Base-by-base conservation (phyloP, 2,797 vertebrate genomes). In the Psittacula echo region DNA sequence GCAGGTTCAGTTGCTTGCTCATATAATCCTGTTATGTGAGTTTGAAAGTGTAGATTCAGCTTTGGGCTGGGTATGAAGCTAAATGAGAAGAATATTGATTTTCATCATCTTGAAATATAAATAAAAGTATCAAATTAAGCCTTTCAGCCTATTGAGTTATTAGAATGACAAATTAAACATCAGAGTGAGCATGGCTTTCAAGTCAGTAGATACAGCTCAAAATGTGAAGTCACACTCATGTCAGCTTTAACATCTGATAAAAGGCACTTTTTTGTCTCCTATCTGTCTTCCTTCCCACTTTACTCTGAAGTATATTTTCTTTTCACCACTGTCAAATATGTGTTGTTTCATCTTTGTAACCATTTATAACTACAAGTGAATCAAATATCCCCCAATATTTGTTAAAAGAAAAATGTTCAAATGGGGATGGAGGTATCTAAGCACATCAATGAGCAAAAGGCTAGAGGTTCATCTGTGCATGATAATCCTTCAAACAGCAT, bases 41-140 rank as follows among this genome's bases (percentile, higher is more conserved):
- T 50, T 74, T 81, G 42, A 51, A 89, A 71, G 39, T 3, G 9
- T 16, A 27, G 42, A 14, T 83, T 91, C 41, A n/a, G 77, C 74
- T 76, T 24, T 41, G 88, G 34, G 50, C 47, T 48, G 44, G 5
- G 22, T 2, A 3, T 29, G 81, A 51, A 70, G 70, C 54, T 71
- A 93, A 91, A 89, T 21, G 73, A 88, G 89, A 91, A 50, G 47
- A 88, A 51, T 61, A 77, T 23, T 58, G 75, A 58, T 94, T 88
- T 94, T 78, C 58, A 80, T 91, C 26, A 24, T 64, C 58, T 76
- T 70, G 50, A 92, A 90, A 91, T 50, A 92, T 6, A 92, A 89
- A 94, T 84, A 90, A 93, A 95, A 83, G 26, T 45, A 82, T 77
- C 72, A 94, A 89, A 96, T 95, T 95, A 95, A 95, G 64, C 30